Conservation (phyloP, 2,113 vertebrate species). For the Xiphophorus couchianus region DNA sequence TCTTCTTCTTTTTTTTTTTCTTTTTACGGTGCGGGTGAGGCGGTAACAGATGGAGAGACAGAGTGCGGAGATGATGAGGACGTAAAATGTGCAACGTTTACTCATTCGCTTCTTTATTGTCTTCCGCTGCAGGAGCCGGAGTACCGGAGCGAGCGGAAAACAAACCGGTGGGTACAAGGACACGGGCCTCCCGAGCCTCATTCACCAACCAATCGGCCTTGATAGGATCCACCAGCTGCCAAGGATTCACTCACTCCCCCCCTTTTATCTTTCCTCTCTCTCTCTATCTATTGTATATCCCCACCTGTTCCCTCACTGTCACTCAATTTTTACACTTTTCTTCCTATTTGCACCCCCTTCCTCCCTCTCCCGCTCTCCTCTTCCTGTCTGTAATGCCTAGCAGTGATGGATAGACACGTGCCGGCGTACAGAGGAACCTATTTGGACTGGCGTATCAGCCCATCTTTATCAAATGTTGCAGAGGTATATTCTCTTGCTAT, state of each 20-base stretch:
- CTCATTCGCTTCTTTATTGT: conserved; percentile 78
- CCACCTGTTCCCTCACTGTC: conserved; percentile 66
- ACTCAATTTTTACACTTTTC: conserved; percentile 73
- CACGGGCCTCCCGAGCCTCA: conserved; percentile 87
- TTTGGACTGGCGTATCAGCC: conserved; percentile 99
- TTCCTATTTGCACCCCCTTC: conserved; percentile 53
- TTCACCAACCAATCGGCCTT: conserved; percentile 87
- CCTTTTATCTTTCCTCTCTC: conserved; percentile 52
- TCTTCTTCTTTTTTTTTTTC: conserved; percentile 21
- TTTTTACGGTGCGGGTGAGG: conserved; percentile 69
- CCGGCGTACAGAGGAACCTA: conserved; percentile 95
- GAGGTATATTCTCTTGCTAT: conserved; percentile 98
- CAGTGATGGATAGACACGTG: conserved; percentile 92
- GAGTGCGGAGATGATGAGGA: conserved; percentile 81
- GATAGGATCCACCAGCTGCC: conserved; percentile 89
- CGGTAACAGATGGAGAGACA: conserved; percentile 77
- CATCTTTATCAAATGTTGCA: conserved; percentile 99
- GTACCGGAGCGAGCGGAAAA: conserved; percentile 82
- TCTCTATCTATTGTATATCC: conserved; percentile 53
- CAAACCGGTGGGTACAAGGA: conserved; percentile 85
- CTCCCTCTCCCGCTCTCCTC: conserved; percentile 49
- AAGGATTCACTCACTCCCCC: conserved; percentile 78
- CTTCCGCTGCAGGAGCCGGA: conserved; percentile 80
- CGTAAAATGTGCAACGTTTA: conserved; percentile 87
- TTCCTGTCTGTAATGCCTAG: conserved; percentile 76